phyloP scores from a whole-genome alignment of 1,140 invertebrate species.

The Zaprionus gabonicus region DNA sequence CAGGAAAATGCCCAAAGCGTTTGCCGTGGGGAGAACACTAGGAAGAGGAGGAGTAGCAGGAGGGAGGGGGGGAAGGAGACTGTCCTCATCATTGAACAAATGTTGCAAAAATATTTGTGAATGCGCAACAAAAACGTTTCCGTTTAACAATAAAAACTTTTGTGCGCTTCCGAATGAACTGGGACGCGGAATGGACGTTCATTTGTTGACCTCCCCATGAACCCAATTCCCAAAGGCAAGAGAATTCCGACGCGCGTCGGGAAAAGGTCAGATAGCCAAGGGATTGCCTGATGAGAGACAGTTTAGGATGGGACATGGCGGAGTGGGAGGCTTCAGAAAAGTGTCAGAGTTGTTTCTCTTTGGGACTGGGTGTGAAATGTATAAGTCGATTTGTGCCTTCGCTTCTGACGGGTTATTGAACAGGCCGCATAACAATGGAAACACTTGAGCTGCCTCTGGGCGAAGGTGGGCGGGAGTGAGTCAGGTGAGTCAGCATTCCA shows the following conservation, averaged over 20 bases:
- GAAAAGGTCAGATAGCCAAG: constrained; percentile 45
- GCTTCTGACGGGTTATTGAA: constrained; percentile 40
- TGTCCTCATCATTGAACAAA: constrained; percentile 25
- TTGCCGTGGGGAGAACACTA: neutral
- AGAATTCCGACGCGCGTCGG: constrained; percentile 41
- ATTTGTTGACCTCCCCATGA: constrained; percentile 4
- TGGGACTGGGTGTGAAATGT: constrained; percentile 41
- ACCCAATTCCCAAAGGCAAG: neutral
- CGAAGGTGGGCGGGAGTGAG: constrained; percentile 3
- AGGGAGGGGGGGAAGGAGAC: neutral
- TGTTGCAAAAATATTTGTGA: constrained; percentile 45
- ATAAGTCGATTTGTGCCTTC: constrained; percentile 40
- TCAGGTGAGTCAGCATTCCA: constrained; percentile 63
- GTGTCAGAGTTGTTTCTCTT: constrained; percentile 24
- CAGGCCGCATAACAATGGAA: constrained; percentile 18
- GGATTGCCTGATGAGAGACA: constrained; percentile 31
- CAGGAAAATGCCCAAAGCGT: constrained; percentile 6
- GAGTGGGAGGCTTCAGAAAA: neutral
- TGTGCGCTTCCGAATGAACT: constrained; percentile 43
- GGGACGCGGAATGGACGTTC: constrained; percentile 20
- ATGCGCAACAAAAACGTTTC: constrained; percentile 60
- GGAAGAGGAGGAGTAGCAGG: neutral
- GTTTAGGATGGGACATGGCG: neutral
- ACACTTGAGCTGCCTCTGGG: neutral
- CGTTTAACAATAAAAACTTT: constrained; percentile 62